Conservation (phyloP, 2,113 vertebrate species). For the Ivindomyrus marchei region DNA sequence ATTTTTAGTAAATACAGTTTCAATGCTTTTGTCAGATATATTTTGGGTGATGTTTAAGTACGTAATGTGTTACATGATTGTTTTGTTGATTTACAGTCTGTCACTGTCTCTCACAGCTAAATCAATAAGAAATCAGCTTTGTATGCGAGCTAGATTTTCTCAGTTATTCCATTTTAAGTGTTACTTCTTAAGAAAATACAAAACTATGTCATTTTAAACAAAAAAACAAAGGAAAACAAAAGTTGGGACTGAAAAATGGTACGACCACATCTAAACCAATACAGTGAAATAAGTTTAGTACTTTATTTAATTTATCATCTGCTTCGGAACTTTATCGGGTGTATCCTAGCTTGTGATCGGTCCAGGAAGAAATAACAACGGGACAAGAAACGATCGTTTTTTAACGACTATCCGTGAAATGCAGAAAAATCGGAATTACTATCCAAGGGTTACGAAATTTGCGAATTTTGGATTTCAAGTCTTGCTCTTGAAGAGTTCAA, state of each 20-base stretch:
- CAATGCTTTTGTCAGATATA: slow-evolving; percentile 54
- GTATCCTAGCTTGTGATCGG: background rate
- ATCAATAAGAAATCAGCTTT: background rate
- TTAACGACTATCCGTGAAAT: background rate
- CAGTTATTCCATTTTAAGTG: background rate
- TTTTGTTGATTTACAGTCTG: slow-evolving; percentile 64
- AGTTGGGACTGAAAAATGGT: background rate
- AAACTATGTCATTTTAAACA: background rate
- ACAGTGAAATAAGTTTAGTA: background rate
- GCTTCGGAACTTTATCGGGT: slow-evolving; percentile 4
- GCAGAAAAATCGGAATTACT: background rate
- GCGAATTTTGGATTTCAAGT: background rate
- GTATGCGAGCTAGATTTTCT: background rate
- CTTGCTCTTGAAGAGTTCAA: slow-evolving; percentile 3
- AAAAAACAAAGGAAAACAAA: background rate
- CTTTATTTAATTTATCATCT: background rate
- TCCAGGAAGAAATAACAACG: background rate
- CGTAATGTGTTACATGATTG: slow-evolving; percentile 56
- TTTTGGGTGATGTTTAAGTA: slow-evolving; percentile 64
- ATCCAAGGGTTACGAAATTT: background rate
- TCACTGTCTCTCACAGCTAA: background rate
- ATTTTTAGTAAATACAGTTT: slow-evolving; percentile 20
- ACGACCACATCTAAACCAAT: background rate
- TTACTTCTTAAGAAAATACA: background rate
- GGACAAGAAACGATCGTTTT: background rate